Conservation (phyloP, 2,888 invertebrate species). For the Drosophila imparisetae region DNA sequence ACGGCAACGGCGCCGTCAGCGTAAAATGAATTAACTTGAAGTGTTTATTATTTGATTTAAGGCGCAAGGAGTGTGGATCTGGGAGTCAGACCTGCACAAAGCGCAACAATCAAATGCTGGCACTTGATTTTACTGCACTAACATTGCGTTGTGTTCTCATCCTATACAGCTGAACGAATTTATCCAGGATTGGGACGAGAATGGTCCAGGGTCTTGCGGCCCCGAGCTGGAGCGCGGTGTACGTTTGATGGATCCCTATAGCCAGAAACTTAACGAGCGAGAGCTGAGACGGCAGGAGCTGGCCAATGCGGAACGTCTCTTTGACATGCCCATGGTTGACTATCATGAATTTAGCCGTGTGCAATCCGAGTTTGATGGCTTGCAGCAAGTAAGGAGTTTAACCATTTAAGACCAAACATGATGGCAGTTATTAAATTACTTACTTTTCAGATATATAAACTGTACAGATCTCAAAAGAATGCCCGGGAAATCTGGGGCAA, state of each 20-base stretch:
- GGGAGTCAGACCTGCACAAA: conserved; percentile 14
- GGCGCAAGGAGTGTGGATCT: conserved; percentile 31
- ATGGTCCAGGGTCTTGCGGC: conserved; percentile 93
- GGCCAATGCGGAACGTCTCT: conserved; percentile 92
- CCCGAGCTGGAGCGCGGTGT: conserved; percentile 90
- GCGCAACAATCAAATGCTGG: conserved; percentile 66
- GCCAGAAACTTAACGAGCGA: conserved; percentile 87
- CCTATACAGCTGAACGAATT: conserved; percentile 86
- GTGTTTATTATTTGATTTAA: conserved; percentile 84
- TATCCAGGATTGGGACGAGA: conserved; percentile 89
- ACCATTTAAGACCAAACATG: neutral
- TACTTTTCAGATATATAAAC: conserved; percentile 87
- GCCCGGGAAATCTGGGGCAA: conserved; percentile 93
- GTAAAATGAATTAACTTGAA: conserved; percentile 83
- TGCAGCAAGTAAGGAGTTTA: conserved; percentile 86
- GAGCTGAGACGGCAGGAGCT: conserved; percentile 87
- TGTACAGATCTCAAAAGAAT: conserved; percentile 91
- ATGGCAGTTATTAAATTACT: neutral
- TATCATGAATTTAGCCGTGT: conserved; percentile 90
- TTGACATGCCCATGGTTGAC: conserved; percentile 93
- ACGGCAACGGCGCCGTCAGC: conserved; percentile 58
- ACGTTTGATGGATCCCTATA: conserved; percentile 87
- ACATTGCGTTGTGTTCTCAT: conserved; percentile 31
- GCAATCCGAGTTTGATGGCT: conserved; percentile 87
- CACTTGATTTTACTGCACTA: conserved; percentile 53